Percentiles rank a stretch among this genome's conserved stretches.
phyloP scores from a whole-genome alignment of 2,113 vertebrate species.

The Apistogramma diplotaenia region DNA sequence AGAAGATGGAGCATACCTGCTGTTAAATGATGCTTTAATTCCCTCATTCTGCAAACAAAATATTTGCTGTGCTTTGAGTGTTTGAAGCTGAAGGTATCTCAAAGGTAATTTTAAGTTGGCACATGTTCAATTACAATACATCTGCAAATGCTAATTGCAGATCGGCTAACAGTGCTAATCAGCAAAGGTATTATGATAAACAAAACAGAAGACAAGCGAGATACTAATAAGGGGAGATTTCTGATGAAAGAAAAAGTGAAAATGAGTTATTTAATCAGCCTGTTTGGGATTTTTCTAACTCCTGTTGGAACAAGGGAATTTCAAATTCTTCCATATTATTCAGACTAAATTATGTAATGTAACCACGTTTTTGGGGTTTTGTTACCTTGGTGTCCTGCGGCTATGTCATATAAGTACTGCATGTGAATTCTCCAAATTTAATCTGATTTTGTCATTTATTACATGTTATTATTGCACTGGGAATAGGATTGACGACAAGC shows the following conservation, averaged over 20 bases:
- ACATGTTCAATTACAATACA: conserved; percentile 45
- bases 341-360: neutral
- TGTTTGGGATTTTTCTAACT: neutral
- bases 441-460: neutral
- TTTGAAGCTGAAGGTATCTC: conserved; percentile 6
- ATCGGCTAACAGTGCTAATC: conserved; percentile 30
- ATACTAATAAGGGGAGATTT: neutral
- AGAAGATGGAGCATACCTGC: neutral
- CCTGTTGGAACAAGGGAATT: neutral
- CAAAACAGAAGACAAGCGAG: conserved; percentile 22
- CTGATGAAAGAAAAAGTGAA: neutral
- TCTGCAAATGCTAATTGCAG: conserved; percentile 45
- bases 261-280: neutral
- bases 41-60: conserved; percentile 8
- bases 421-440: neutral
- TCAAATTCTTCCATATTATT: rapidly evolving
- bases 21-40: conserved; percentile 22
- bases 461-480: neutral
- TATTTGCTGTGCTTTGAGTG: neutral
- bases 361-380: neutral
- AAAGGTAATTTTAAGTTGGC: conserved; percentile 35
- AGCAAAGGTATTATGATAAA: conserved; percentile 48
- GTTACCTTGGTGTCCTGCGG: neutral
- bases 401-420: neutral
- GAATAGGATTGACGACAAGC: neutral